Percentiles rank a stretch among this genome's conserved stretches.
Conservation (phyloP, 2,113 vertebrate species). For the Mirza zaza region DNA sequence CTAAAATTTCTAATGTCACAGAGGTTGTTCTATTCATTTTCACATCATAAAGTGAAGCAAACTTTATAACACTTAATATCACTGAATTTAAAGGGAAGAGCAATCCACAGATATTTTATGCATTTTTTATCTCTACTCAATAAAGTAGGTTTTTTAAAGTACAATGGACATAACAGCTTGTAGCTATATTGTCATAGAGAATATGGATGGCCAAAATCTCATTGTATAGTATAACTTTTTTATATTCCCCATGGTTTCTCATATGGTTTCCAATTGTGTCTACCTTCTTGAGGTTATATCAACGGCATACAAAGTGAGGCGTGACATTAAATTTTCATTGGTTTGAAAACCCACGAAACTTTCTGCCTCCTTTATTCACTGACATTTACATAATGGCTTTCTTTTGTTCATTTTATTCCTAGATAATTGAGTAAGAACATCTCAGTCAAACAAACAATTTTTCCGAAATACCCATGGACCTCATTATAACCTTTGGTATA, state of each 20-base stretch:
- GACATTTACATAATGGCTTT: conserved; percentile 50
- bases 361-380: conserved; percentile 27
- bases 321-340: conserved; percentile 52
- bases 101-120: not conserved
- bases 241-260: not conserved
- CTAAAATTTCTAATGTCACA: not conserved
- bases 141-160: not conserved
- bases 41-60: not conserved
- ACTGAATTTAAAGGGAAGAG: not conserved
- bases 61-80: not conserved
- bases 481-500: conserved; percentile 1
- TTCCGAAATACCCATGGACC: conserved; percentile 7
- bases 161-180: not conserved
- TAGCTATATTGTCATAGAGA: not conserved
- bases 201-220: not conserved
- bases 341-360: conserved; percentile 51
- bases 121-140: not conserved
- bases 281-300: conserved; percentile 29
- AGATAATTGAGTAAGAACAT: conserved; percentile 58
- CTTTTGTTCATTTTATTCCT: conserved; percentile 48
- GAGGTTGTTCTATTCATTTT: not conserved
- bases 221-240: not conserved
- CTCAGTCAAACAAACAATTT: conserved; percentile 35
- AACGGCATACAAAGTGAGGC: not conserved
- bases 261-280: conserved; percentile 2